These are phyloP conservation scores for Steatocranus sp. DNA, from an alignment of 2,797 vertebrate species.

Conservation along the genomic window DNA sequence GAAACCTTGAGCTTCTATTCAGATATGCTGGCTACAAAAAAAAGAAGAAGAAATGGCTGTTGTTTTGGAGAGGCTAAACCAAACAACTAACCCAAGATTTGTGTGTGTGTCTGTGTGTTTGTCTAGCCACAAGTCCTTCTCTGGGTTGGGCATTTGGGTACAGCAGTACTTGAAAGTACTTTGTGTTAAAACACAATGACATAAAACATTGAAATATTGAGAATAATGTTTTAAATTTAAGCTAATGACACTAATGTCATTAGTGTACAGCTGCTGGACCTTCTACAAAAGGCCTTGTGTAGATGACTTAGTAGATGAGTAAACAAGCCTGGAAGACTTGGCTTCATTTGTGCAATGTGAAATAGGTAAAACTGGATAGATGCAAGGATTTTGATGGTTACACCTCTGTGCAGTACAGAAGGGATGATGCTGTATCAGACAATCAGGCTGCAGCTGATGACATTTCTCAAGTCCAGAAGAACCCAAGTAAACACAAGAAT, in stretches of 20 bases:
- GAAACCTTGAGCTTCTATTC: neutral
- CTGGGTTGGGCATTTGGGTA: neutral
- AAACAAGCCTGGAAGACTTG: neutral
- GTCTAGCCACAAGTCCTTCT: neutral
- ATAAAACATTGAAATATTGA: neutral
- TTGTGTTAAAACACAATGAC: neutral
- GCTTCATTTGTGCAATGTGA: neutral
- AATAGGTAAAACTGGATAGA: neutral
- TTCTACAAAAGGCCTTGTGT: neutral
- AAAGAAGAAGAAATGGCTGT: neutral
- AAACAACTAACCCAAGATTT: neutral
- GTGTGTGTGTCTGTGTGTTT: neutral
- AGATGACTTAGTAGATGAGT: neutral
- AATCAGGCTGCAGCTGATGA: neutral
- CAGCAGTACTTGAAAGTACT: neutral
- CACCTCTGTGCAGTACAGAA: neutral
- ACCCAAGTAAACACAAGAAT: neutral
- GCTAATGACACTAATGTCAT: neutral
- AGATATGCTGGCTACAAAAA: neutral
- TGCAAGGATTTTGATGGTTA: neutral
- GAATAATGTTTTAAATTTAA: neutral
- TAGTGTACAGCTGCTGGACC: neutral
- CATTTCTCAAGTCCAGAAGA: neutral
- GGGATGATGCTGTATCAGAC: neutral
- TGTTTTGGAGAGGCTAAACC: neutral